These are phyloP conservation scores for Cynaeus angustus DNA, from an alignment of 2,888 invertebrate genomes.

Conservation along the genomic window DNA sequence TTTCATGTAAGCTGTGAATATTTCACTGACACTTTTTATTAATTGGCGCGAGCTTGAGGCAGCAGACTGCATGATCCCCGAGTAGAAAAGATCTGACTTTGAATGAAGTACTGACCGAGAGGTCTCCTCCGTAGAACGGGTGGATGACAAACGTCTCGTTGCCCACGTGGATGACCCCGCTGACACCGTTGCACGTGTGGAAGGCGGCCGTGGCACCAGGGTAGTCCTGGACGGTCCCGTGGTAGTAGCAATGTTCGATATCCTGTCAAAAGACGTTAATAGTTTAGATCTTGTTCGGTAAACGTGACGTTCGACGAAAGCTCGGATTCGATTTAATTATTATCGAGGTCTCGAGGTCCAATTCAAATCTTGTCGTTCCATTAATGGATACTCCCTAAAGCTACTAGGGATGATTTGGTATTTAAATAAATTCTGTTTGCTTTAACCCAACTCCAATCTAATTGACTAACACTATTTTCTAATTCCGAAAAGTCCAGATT, in stretches of 20 bases:
- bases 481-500: slow-evolving; percentile 20
- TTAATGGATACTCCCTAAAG: slow-evolving; percentile 41
- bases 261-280: slow-evolving; percentile 76
- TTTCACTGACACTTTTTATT: slow-evolving; percentile 27
- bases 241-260: slow-evolving; percentile 99
- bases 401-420: slow-evolving; percentile 46
- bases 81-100: no score
- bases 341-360: slow-evolving; percentile 41
- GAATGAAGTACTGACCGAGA: slow-evolving; percentile 87
- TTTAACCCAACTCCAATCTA: slow-evolving; percentile 36
- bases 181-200: slow-evolving; percentile 98
- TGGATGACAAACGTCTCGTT: slow-evolving; percentile 99
- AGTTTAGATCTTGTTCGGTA: slow-evolving; percentile 43
- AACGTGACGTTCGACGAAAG: slow-evolving; percentile 43
- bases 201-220: slow-evolving; percentile 97
- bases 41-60: neutral
- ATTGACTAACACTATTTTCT: slow-evolving; percentile 46
- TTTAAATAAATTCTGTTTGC: slow-evolving; percentile 49
- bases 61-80: neutral
- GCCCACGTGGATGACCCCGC: slow-evolving; percentile 97
- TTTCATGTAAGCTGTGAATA: slow-evolving; percentile 35
- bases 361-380: slow-evolving; percentile 48
- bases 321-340: slow-evolving; percentile 46
- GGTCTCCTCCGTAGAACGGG: slow-evolving; percentile 97
- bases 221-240: slow-evolving; percentile 97